Percentiles rank a stretch among this genome's conserved stretches.
Conservation (phyloP, 2,888 invertebrate genomes). For the Erannis defoliaria region DNA sequence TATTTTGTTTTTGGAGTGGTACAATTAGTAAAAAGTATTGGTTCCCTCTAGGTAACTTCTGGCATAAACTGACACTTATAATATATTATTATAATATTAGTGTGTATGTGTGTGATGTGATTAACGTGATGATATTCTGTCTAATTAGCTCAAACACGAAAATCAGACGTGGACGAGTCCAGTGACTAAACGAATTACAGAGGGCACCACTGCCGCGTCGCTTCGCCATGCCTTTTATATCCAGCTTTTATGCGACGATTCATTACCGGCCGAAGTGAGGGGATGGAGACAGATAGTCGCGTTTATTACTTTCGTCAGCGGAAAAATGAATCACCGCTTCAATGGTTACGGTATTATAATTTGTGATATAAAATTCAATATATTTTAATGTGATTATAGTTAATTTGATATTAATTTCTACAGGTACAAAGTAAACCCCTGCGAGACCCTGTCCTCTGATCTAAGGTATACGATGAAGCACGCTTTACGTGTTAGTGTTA, state of each 20-base stretch:
- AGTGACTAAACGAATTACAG: slow-evolving; percentile 68
- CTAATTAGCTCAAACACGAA: slow-evolving; percentile 46
- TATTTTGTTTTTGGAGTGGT: too few relatives aligned
- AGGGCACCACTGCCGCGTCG: slow-evolving; percentile 59
- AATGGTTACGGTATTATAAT: slow-evolving; percentile 60
- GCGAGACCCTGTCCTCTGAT: too few relatives aligned
- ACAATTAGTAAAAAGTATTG: too few relatives aligned
- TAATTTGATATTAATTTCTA: background rate
- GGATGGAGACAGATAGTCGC: slow-evolving; percentile 81
- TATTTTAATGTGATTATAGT: background rate
- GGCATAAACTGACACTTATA: too few relatives aligned
- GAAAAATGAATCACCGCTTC: slow-evolving; percentile 83
- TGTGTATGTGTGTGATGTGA: background rate
- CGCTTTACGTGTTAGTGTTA: too few relatives aligned
- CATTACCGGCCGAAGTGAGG: slow-evolving; percentile 77
- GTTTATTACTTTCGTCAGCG: slow-evolving; percentile 86
- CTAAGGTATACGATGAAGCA: too few relatives aligned
- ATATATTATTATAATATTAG: background rate
- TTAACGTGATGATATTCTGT: slow-evolving; percentile 14
- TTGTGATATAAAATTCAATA: slow-evolving; percentile 8
- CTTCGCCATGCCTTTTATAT: slow-evolving; percentile 75
- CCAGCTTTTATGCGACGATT: slow-evolving; percentile 82
- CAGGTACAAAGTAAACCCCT: too few relatives aligned
- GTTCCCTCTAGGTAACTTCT: too few relatives aligned
- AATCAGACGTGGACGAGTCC: slow-evolving; percentile 66